Evolutionary conservation across 2,797 vertebrate species (phyloP).

Genomic region (Pogonophryne albipinna): DNA sequence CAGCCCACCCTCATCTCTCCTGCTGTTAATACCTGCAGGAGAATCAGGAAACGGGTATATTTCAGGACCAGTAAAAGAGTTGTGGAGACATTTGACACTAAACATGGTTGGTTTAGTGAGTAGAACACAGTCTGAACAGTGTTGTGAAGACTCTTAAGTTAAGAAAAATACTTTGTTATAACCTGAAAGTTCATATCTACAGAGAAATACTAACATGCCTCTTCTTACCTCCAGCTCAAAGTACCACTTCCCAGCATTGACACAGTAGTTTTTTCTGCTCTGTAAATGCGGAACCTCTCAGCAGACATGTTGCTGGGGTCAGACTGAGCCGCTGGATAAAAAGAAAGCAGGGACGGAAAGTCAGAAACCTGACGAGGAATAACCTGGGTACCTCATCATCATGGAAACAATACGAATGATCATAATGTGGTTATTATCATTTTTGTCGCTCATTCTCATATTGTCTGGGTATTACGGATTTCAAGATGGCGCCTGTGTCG

Average conservation of each 20-base stretch:
- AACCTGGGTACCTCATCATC: background rate
- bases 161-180: background rate
- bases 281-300: slow-evolving; percentile 94
- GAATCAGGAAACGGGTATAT: background rate
- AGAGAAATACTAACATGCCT: background rate
- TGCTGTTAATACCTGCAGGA: slow-evolving; percentile 85
- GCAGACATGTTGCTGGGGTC: slow-evolving; percentile 85
- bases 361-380: background rate
- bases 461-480: too few species aligned
- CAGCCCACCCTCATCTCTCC: slow-evolving; percentile 96
- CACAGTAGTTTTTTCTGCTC: slow-evolving; percentile 95
- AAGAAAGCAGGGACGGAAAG: background rate
- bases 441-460: too few species aligned
- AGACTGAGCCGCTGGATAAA: slow-evolving; percentile 81
- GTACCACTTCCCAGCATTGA: slow-evolving; percentile 94
- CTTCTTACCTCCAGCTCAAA: slow-evolving; percentile 91
- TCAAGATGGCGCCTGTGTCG: too few species aligned
- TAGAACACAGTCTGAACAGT: background rate
- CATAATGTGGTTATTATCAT: background rate
- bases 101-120: background rate
- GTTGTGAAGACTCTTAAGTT: background rate
- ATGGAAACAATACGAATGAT: background rate
- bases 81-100: background rate
- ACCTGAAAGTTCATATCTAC: background rate
- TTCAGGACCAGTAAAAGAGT: background rate